These are phyloP conservation scores for Apeltes quadracus DNA, from an alignment of 2,113 vertebrate genomes.

Conservation along the genomic window DNA sequence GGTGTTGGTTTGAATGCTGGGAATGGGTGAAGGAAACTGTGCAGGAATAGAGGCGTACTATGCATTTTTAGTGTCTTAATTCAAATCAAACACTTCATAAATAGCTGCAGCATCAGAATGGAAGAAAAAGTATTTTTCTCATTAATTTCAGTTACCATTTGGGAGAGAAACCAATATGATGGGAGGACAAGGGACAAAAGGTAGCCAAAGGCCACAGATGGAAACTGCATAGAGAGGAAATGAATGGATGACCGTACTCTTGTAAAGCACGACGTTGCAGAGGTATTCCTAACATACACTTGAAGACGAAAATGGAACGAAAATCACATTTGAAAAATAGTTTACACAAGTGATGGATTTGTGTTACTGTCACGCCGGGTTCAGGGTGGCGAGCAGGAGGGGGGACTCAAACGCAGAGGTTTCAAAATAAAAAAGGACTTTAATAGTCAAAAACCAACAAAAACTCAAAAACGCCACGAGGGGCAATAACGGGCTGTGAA, in stretches of 20 bases:
- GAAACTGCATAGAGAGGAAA: background rate
- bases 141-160: background rate
- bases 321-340: background rate
- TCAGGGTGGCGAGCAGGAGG: too few species aligned
- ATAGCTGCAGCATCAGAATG: background rate
- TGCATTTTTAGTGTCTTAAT: background rate
- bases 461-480: too few species aligned
- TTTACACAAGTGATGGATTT: background rate
- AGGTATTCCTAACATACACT: background rate
- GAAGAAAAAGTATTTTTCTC: background rate
- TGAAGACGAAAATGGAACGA: too few species aligned
- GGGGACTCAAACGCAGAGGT: too few species aligned
- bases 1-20: background rate
- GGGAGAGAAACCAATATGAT: background rate
- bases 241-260: background rate
- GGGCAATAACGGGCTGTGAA: too few species aligned
- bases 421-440: too few species aligned
- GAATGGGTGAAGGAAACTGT: background rate
- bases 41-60: background rate
- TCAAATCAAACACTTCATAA: background rate
- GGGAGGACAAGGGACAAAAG: background rate
- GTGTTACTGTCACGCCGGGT: too few species aligned
- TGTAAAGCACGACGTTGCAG: background rate
- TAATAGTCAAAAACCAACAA: too few species aligned
- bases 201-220: background rate